These are phyloP conservation scores for Diachasma alloeum DNA, from an alignment of 1,140 invertebrate genomes.

Conservation along the genomic window DNA sequence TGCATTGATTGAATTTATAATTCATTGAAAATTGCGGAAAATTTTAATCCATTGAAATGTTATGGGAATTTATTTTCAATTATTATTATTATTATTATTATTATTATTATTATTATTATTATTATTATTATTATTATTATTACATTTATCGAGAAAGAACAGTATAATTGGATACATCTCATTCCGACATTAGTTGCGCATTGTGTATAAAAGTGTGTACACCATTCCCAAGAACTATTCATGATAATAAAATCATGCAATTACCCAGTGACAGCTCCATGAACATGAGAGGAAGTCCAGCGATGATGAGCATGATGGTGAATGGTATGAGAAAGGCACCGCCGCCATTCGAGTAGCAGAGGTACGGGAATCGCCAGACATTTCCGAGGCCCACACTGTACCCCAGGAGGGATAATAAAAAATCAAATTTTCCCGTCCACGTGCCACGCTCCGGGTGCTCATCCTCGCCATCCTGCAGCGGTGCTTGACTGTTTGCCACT, in stretches of 20 bases:
- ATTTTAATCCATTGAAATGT: too few species aligned
- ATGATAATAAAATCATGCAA: not conserved
- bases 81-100: too few species aligned
- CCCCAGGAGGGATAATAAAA: conserved; percentile 82
- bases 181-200: too few species aligned
- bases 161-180: too few species aligned
- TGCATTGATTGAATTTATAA: too few species aligned
- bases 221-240: too few species aligned
- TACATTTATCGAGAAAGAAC: too few species aligned
- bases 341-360: conserved; percentile 83
- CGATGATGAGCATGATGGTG: conserved; percentile 84
- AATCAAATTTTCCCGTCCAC: conserved; percentile 85
- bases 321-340: conserved; percentile 86
- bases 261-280: conserved; percentile 81
- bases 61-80: too few species aligned
- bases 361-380: conserved; percentile 84
- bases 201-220: too few species aligned
- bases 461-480: conserved; percentile 58
- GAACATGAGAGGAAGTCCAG: conserved; percentile 87
- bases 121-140: too few species aligned
- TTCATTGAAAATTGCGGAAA: too few species aligned
- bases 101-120: too few species aligned
- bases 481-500: conserved; percentile 65
- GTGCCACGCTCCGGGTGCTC: conserved; percentile 73
- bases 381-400: conserved; percentile 87